phyloP scores from a whole-genome alignment of 2,888 invertebrate species.

The Melanostoma mellinum region DNA sequence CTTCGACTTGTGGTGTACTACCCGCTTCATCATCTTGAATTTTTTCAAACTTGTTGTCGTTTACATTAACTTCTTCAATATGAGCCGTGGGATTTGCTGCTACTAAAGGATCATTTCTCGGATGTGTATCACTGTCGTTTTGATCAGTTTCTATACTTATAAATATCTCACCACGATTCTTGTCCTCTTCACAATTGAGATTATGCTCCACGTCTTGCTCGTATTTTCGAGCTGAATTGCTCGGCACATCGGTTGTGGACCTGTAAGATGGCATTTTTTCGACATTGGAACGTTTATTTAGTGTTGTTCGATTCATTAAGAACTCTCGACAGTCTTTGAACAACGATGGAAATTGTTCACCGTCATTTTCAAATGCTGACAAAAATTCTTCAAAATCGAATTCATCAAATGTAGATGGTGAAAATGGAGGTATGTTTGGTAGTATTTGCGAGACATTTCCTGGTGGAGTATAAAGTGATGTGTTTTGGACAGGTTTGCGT shows the following conservation, averaged over 20 bases:
- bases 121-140: slow-evolving; percentile 75
- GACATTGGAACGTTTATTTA: slow-evolving; percentile 78
- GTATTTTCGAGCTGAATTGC: slow-evolving; percentile 36
- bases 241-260: slow-evolving; percentile 37
- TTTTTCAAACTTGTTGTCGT: slow-evolving; percentile 80
- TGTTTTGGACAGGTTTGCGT: slow-evolving; percentile 45
- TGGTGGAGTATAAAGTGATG: slow-evolving; percentile 24
- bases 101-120: slow-evolving; percentile 63
- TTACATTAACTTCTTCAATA: slow-evolving; percentile 79
- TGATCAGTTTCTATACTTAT: slow-evolving; percentile 81
- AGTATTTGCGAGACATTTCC: slow-evolving; percentile 34
- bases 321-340: slow-evolving; percentile 82
- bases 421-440: slow-evolving; percentile 77
- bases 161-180: slow-evolving; percentile 79
- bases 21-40: slow-evolving; percentile 75
- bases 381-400: slow-evolving; percentile 87
- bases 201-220: slow-evolving; percentile 54
- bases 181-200: slow-evolving; percentile 62
- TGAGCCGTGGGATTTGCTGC: slow-evolving; percentile 78
- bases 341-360: slow-evolving; percentile 83
- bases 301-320: slow-evolving; percentile 78
- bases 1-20: slow-evolving; percentile 59
- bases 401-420: slow-evolving; percentile 83
- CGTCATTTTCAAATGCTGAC: slow-evolving; percentile 86
- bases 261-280: slow-evolving; percentile 58